Base-by-base conservation (phyloP, 2,888 invertebrate genomes). In the Cotesia congregata region DNA sequence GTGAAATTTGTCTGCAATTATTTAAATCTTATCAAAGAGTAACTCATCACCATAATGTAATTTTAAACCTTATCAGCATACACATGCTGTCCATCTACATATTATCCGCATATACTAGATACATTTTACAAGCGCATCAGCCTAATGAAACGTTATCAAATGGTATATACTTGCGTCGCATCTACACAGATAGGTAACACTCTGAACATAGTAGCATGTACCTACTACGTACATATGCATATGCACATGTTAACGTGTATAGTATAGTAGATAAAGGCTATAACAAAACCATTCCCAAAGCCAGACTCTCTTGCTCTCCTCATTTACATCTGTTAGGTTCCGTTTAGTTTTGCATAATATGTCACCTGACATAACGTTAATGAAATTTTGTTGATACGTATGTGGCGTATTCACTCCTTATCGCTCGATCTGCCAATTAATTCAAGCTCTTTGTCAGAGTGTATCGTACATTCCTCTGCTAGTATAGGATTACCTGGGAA, bases 371-470 rank as follows among this genome's bases (percentile, higher is more conserved):
- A 62, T 62, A 62, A 62, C 62, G 62, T 62, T 62, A 62, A 62
- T 62, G 62, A 62, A 62, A 20, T 62, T 62, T 62, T 6, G 62
- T 62, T 62, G 17, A 62, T 62, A 20, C 17, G 15, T 60, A 67
- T 62, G 65, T n/a, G 72, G 67, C 62, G 17, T 30, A 74, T 38
- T 65, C 62, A 40, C 15, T 50, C 50, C 62, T 15, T 62, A 67
- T 69, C 72, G 69, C 72, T 67, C 77, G 77, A 67, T 65, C 76
- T 77, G 77, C 80, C 81, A 80, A 78, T 83, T 84, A 84, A 84
- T 84, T 82, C 83, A 81, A 80, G 82, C 82, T 83, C 82, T 84
- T 84, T 82, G 85, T 15, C 62, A 15, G 20, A 62, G 20, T 6
- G 62, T 20, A 62, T 62, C 9, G 20, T 62, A 62, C 20, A 62